Base-by-base conservation (phyloP, 2,888 invertebrate genomes). In the Pogonocherus hispidulus region DNA sequence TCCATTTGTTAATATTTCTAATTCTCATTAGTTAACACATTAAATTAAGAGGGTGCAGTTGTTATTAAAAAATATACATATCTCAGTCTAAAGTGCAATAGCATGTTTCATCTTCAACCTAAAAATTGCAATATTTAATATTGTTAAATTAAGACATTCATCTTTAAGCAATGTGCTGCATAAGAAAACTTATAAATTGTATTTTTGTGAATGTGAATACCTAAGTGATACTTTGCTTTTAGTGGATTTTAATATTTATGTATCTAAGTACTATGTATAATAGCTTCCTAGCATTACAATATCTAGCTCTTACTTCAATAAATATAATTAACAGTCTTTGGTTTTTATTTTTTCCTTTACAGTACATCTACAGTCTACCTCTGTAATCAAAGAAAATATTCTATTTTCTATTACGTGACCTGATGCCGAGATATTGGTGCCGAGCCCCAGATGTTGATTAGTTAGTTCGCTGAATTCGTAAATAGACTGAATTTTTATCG, bases 181-280 rank as follows among this genome's bases (percentile, higher is more conserved):
- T 59, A 59, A 59, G 23, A 27, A 57, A 57, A 59, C 59, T 77
- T 74, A 73, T 76, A 79, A 77, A 77, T 79, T 80, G 81, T 82
- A 82, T 82, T 82, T 82, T 81, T 82, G 82, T 82, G 82, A 80
- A 82, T 80, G 82, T 82, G 82, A 80, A 81, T 80, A 79, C 78
- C 77, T 80, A 79, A 79, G 81, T 82, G 81, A 82, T 82, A 82
- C 76, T 79, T 80, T 79, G 81, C 82, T 82, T 82, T 83, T 83
- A 83, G 82, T 82, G 80, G 80, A 78, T 79, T 80, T 80, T 81
- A 81, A 80, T 81, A 80, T 81, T 78, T 78, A 81, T 80, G 81
- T 82, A 82, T 78, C 79, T 75, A 73, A n/a, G 76, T 76, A 74
- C 76, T 75, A 76, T 62, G 68, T 66, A 67, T 76, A 77, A 73